phyloP scores from a whole-genome alignment of 2,888 invertebrate genomes.

The Pandemis corylana region DNA sequence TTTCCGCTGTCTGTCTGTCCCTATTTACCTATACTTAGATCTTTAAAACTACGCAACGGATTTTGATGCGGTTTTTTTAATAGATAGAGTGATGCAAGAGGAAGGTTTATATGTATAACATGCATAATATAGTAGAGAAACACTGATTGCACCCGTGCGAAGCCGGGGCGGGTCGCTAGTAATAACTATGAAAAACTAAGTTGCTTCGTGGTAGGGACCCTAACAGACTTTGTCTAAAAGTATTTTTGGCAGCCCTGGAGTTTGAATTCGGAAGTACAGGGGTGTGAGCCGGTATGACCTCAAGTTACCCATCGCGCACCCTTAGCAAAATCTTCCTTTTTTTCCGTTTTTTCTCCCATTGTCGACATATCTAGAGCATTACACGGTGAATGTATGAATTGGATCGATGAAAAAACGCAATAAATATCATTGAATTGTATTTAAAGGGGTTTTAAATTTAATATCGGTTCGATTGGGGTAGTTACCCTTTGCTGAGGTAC shows the following conservation, averaged over 20 bases:
- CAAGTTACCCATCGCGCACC: conserved; percentile 81
- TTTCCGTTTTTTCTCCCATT: conserved; percentile 57
- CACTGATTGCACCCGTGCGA: no score
- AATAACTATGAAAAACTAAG: no score
- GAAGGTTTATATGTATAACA: no score
- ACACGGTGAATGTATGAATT: conserved; percentile 63
- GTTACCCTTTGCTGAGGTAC: conserved; percentile 49
- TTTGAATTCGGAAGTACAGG: conserved; percentile 77
- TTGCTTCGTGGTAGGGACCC: no score
- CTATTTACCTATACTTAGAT: no score
- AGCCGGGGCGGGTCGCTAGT: no score
- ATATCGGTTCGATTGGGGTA: conserved; percentile 77
- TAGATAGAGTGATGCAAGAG: no score
- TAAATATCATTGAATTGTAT: conserved; percentile 83
- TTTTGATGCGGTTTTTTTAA: no score
- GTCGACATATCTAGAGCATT: conserved; percentile 75
- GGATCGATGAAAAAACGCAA: conserved; percentile 77
- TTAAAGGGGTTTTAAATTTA: conserved; percentile 83
- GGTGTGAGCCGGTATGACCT: conserved; percentile 83
- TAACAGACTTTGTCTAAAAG: no score
- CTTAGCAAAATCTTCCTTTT: conserved; percentile 58
- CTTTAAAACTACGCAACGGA: no score
- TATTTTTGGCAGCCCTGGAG: conserved; percentile 64
- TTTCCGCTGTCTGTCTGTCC: no score
- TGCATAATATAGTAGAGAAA: no score